Evolutionary conservation across 2,888 invertebrate genomes (phyloP).

Genomic region (Phaedon cochleariae): DNA sequence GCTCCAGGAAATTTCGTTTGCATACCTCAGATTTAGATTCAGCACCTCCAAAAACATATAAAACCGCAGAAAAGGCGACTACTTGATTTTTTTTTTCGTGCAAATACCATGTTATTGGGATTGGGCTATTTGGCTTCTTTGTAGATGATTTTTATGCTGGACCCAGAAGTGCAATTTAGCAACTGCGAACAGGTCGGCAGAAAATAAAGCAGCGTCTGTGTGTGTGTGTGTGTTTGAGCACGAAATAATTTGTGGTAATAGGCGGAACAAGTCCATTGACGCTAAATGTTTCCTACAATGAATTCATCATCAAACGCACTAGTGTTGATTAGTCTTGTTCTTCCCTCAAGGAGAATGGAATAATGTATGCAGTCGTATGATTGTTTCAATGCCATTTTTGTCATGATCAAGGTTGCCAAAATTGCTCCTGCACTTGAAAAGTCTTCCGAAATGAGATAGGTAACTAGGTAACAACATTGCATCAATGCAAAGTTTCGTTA

Average conservation of each 20-base stretch:
- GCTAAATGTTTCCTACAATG: slow-evolving; percentile 46
- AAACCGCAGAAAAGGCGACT: no score
- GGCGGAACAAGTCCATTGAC: slow-evolving; percentile 46
- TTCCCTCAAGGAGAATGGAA: slow-evolving; percentile 34
- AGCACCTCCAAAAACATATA: no score
- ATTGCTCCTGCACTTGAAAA: background rate
- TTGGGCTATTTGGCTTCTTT: no score
- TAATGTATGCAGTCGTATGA: slow-evolving; percentile 7
- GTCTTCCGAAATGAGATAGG: no score
- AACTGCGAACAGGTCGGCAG: slow-evolving; percentile 21
- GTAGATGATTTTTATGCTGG: no score
- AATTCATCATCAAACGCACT: slow-evolving; percentile 39
- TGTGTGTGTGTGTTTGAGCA: slow-evolving; percentile 29
- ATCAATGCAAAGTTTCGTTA: no score
- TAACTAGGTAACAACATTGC: no score
- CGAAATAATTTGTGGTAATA: slow-evolving; percentile 40
- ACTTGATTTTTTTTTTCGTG: no score
- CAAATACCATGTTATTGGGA: no score
- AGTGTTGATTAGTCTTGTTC: slow-evolving; percentile 41
- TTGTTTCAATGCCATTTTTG: slow-evolving; percentile 3
- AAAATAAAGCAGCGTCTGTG: slow-evolving; percentile 15
- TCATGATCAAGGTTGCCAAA: slow-evolving; percentile 1
- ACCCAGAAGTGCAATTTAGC: slow-evolving; percentile 25
- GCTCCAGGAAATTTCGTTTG: no score
- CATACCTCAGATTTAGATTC: no score